Evolutionary conservation across 2,113 vertebrate genomes (phyloP).

Genomic region (Falco punctatus): DNA sequence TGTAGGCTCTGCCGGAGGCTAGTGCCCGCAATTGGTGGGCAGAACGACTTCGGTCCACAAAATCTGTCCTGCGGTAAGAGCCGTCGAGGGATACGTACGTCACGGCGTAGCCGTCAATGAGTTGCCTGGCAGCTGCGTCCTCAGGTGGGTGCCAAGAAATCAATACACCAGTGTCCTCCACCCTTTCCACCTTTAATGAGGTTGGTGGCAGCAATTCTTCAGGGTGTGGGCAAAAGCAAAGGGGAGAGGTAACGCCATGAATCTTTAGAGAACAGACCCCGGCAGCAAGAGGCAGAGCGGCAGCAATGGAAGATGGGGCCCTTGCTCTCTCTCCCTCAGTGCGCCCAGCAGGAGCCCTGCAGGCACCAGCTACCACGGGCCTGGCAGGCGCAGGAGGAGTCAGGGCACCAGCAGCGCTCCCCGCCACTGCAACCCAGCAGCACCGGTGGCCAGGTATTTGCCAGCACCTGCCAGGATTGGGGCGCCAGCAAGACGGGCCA

Average conservation of each 20-base stretch:
- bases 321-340: background rate
- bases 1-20: constrained; percentile 89
- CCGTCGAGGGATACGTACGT: constrained; percentile 87
- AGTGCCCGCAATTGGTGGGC: constrained; percentile 88
- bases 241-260: constrained; percentile 61
- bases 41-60: constrained; percentile 87
- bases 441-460: fast-evolving
- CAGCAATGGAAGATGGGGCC: background rate
- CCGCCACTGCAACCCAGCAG: fast-evolving
- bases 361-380: background rate
- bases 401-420: fast-evolving
- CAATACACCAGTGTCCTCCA: constrained; percentile 92
- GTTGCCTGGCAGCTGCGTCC: constrained; percentile 73
- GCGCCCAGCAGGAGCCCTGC: background rate
- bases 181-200: constrained; percentile 89
- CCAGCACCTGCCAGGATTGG: background rate
- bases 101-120: constrained; percentile 91
- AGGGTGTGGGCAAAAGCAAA: constrained; percentile 58
- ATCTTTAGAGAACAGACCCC: constrained; percentile 55
- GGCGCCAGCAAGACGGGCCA: fast-evolving
- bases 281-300: constrained; percentile 12
- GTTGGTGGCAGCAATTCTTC: constrained; percentile 94
- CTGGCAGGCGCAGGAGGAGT: background rate
- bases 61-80: constrained; percentile 86
- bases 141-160: constrained; percentile 91